Conservation (phyloP, 2,888 invertebrate genomes). For the Ferdinandea cuprea region DNA sequence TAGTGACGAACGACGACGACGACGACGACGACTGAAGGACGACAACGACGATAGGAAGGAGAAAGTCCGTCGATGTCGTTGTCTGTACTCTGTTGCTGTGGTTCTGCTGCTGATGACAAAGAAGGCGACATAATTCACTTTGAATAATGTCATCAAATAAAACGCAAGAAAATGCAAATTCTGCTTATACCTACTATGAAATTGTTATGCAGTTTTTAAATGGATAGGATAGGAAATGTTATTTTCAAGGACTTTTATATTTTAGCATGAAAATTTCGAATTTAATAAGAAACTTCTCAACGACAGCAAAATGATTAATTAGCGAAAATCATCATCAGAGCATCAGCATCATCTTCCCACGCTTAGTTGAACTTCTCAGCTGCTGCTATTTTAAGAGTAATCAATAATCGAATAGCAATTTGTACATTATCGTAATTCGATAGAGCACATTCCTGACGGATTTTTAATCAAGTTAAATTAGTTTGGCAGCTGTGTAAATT, state of each 20-base stretch:
- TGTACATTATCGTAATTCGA: background rate
- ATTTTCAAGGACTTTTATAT: constrained; percentile 12
- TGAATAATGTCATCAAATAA: constrained; percentile 63
- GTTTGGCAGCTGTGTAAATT: constrained; percentile 5
- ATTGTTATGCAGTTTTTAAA: constrained; percentile 13
- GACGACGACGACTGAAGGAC: constrained; percentile 58
- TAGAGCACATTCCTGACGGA: background rate
- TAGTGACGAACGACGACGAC: constrained; percentile 63
- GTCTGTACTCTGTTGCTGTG: constrained; percentile 15
- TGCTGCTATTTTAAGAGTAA: constrained; percentile 10
- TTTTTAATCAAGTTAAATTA: background rate
- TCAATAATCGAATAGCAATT: constrained; percentile 9
- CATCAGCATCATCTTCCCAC: background rate
- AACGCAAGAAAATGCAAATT: constrained; percentile 66
- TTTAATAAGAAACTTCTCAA: constrained; percentile 7
- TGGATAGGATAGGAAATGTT: background rate
- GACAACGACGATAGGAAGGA: constrained; percentile 38
- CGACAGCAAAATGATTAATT: constrained; percentile 9
- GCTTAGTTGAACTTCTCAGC: constrained; percentile 2
- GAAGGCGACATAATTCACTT: constrained; percentile 62
- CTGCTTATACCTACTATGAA: constrained; percentile 32
- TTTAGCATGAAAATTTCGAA: background rate
- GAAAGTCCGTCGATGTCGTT: constrained; percentile 6
- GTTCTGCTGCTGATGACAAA: constrained; percentile 22
- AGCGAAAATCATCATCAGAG: background rate